Evolutionary conservation across 1,140 invertebrate species (phyloP).

Genomic region (Drosophila nannoptera): DNA sequence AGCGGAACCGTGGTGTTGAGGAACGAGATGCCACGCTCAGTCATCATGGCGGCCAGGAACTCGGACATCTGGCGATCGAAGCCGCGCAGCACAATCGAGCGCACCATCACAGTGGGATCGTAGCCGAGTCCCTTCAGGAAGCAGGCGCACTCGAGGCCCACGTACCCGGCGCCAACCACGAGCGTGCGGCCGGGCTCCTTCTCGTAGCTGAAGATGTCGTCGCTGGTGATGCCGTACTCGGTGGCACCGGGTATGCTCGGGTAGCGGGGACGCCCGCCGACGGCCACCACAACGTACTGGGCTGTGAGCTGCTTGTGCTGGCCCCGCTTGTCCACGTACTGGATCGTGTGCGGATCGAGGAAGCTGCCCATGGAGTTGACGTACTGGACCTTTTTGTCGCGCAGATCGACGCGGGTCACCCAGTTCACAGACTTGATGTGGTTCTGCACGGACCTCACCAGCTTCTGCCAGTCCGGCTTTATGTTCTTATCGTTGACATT

Average conservation of each 20-base stretch:
- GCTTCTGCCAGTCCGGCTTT: constrained; percentile 86
- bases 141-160: constrained; percentile 97
- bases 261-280: constrained; percentile 93
- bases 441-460: constrained; percentile 88
- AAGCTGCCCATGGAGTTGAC: constrained; percentile 93
- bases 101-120: constrained; percentile 93
- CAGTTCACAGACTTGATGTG: constrained; percentile 95
- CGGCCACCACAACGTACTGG: constrained; percentile 92
- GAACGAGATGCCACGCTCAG: constrained; percentile 90
- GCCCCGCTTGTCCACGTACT: constrained; percentile 87
- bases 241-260: constrained; percentile 91
- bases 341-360: constrained; percentile 87
- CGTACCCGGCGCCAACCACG: constrained; percentile 95
- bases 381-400: constrained; percentile 95
- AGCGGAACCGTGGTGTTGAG: constrained; percentile 88
- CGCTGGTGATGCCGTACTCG: constrained; percentile 95
- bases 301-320: constrained; percentile 88
- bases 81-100: constrained; percentile 96
- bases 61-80: constrained; percentile 99
- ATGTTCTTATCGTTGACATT: constrained; percentile 84
- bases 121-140: constrained; percentile 94
- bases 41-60: constrained; percentile 91
- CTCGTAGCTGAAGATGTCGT: constrained; percentile 96
- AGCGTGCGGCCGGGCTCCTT: constrained; percentile 95
- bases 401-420: constrained; percentile 91